Percentiles rank a stretch among this genome's conserved stretches.
Evolutionary conservation across 2,797 vertebrate species (phyloP).

Genomic region (Tapera naevia): DNA sequence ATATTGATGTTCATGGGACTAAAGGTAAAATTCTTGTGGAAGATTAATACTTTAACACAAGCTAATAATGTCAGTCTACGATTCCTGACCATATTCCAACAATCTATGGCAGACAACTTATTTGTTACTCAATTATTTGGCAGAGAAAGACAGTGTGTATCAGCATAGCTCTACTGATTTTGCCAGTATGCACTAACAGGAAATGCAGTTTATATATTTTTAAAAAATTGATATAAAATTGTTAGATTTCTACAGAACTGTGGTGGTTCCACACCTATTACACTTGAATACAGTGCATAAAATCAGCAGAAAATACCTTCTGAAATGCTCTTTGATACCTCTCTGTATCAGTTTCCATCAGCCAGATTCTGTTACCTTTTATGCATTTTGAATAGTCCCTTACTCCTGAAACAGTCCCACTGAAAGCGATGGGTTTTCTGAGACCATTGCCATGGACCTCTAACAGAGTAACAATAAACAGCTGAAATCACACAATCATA

Average conservation of each 20-base stretch:
- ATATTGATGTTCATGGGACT: neutral
- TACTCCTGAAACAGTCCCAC: neutral
- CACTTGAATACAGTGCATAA: slow-evolving; percentile 11
- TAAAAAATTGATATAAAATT: neutral
- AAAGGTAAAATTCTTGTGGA: neutral
- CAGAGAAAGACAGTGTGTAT: neutral
- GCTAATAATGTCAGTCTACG: neutral
- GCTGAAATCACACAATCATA: neutral
- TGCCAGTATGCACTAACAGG: neutral
- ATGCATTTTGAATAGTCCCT: neutral
- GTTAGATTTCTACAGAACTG: neutral
- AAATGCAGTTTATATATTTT: neutral
- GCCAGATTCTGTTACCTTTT: neutral
- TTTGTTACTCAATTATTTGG: neutral
- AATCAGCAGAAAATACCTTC: neutral
- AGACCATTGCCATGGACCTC: neutral
- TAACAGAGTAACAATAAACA: neutral
- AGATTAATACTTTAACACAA: neutral
- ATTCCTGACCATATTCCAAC: neutral
- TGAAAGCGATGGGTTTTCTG: neutral
- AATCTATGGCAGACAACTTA: neutral
- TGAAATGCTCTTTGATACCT: neutral
- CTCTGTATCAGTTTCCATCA: neutral
- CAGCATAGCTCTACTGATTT: neutral
- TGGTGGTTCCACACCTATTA: neutral